Evolutionary conservation across 2,113 vertebrate genomes (phyloP), one percentile per base, ranked within the genome.

Genomic region (Galbula dea): DNA sequence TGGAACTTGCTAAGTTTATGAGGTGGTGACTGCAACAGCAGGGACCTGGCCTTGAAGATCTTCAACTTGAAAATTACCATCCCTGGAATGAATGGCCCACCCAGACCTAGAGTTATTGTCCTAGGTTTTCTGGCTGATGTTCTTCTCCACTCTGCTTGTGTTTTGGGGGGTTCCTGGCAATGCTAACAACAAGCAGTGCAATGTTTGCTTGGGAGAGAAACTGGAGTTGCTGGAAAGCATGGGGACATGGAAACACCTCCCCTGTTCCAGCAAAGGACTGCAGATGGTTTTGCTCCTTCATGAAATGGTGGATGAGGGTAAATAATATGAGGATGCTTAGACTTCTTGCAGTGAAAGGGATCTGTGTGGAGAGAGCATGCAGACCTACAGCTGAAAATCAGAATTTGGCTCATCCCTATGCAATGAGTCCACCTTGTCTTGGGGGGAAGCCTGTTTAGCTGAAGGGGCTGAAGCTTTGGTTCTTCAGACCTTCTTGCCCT

Each of bases 1-100:
- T 90, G 84, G 94, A 91, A 90, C 71, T 68, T 85, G 71, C 29
- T 55, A 93, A 88, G 54, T 93, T 95, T 95, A 91, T 82, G 91
- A 93, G 91, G 80, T 85, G 84, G 54, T 90, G 69, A 89, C 30
- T 78, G 72, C 67, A 89, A 74, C 62, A 82, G 61, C 77, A 83
- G 51, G 84, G 76, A 89, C 26, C 30, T 88, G 83, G 74, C 41
- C 78, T 69, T 51, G 61, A 65, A 61, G 66, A 83, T 68, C 67
- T 48, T 72, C 57, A 39, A n/a, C 43, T 62, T 83, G 43, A 29
- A 63, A 71, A 79, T 45, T 62, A 17, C 86, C 37, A 4, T 67
- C 39, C 17, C 12, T 68, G 65, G 29, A 62, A 63, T 73, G 59
- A 87, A 84, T 36, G 39, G 83, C 49, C 83, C 79, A 86, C 69